Evolutionary conservation across 2,888 invertebrate genomes (phyloP), one percentile per base, ranked within the genome.

Genomic region (Cerceris rybyensis): DNA sequence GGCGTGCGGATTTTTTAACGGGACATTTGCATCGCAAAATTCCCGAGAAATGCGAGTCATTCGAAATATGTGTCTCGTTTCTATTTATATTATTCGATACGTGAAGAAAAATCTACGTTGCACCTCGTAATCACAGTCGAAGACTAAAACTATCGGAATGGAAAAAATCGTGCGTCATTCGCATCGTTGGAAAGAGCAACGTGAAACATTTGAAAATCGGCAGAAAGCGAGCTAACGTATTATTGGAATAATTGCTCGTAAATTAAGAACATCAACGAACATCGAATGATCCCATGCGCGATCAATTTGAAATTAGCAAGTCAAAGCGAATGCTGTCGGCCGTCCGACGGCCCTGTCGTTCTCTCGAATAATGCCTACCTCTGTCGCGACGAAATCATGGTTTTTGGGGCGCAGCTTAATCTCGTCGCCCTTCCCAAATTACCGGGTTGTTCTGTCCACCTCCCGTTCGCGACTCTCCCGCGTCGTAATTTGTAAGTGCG

Each of bases 401-500:
- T 88, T 86, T 87, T 86, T 84, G 83, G 81, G 77, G 83, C 82
- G 83, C 85, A 83, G 89, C 86, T 89, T 88, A 88, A 89, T 88
- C 85, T 80, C 87, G 87, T 88, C 89, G 86, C 84, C 90, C 88
- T 86, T 83, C 77, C 82, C 81, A 90, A 90, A 87, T 90, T 88
- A 70, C 86, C 79, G 86, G 88, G 84, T 87, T 28, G 28, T 28
- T 80, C 74, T 11, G 85, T 78, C 78, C 80, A 68, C 58, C 72
- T 70, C 55, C 61, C 77, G 77, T 69, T 82, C 80, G 77, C 80
- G 78, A 80, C 74, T 70, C 71, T n/a, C 50, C 77, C 70, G 64
- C 81, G 84, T 79, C 87, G 87, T 91, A 91, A 91, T 91, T 90
- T 90, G 80, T 86, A 86, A 89, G 87, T 85, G 86, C 86, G 81